Evolutionary conservation across 2,888 invertebrate genomes (phyloP), one percentile per base, ranked within the genome.

Genomic region (Standfussiana lucernea): DNA sequence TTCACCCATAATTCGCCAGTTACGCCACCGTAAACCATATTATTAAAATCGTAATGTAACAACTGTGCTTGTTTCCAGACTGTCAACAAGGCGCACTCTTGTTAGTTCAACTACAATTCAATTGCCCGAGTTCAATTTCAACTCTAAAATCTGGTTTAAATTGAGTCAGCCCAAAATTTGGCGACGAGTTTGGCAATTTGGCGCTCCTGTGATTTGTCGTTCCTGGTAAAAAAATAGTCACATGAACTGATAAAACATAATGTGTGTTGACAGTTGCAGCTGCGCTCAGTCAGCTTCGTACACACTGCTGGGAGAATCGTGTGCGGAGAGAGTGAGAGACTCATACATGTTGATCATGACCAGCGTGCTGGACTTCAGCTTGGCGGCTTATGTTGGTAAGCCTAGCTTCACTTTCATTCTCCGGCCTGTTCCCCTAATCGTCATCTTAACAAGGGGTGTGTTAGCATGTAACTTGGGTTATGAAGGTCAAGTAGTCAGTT

Each of bases 301-400:
- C 80, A 96, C 97, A 5, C 90, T 97, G 53, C 90, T 97, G 15
- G 97, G 97, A 1, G 97, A 97, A 82, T 97, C 96, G 66, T 92
- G 92, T 68, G 59, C 90, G 11, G 86, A 86, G 45, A 83, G 85
- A n/a, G 87, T 90, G 18, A 88, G 93, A 21, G 93, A 93, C 50
- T 72, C 83, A 8, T 93, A 93, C 87, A 91, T 95, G 88, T 75
- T 94, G 21, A 82, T 93, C 53, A 91, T 94, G 88, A 91, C 91
- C 35, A 91, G 90, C 47, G 80, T 92, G 5, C 67, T 93, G 28
- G 91, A 93, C 82, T 89, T 92, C 61, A 88, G 89, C 24, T 82
- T 93, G 7, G 84, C 89, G 6, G 77, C 83, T 3, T 92, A 91
- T 75, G 88, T 90, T 61, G 83, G 93, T 93, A 77, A 88, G 64